phyloP scores from a whole-genome alignment of 2,113 vertebrate genomes.

The Cyanocitta stelleri region DNA sequence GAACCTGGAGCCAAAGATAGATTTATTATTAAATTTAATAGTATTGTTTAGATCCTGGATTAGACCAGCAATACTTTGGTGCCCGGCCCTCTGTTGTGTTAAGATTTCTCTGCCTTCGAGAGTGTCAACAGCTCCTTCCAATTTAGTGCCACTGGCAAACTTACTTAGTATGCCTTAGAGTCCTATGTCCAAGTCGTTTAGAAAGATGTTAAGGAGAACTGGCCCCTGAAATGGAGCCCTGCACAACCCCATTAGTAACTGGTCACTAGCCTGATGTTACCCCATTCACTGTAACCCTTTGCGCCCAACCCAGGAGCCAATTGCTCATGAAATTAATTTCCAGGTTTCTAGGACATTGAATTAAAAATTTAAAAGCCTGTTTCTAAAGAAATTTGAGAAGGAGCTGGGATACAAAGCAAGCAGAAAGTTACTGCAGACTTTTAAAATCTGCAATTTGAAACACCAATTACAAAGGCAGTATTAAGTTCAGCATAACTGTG shows the following conservation, averaged over 20 bases:
- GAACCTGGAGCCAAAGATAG: neutral
- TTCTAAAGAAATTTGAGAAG: neutral
- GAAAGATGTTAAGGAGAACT: neutral
- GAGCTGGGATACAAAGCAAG: neutral
- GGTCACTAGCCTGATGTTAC: neutral
- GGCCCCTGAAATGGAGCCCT: neutral
- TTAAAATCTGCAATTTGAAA: neutral
- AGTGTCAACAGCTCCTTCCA: neutral
- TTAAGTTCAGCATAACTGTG: neutral
- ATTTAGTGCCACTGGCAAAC: neutral
- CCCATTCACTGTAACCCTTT: neutral
- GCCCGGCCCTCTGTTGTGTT: neutral
- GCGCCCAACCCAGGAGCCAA: fast-evolving
- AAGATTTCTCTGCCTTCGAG: neutral
- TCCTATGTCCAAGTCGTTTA: neutral
- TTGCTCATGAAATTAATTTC: neutral
- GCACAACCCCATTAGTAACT: neutral
- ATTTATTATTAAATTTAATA: neutral
- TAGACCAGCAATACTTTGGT: neutral
- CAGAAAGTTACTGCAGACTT: neutral
- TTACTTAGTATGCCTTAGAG: neutral
- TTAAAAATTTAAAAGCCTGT: neutral
- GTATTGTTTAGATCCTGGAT: neutral
- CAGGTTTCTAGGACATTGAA: neutral
- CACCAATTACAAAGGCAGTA: neutral